Percentiles rank a stretch among this genome's conserved stretches.
These are phyloP conservation scores for Scarus forsteni DNA, from an alignment of 2,797 vertebrate species.

Conservation along the genomic window DNA sequence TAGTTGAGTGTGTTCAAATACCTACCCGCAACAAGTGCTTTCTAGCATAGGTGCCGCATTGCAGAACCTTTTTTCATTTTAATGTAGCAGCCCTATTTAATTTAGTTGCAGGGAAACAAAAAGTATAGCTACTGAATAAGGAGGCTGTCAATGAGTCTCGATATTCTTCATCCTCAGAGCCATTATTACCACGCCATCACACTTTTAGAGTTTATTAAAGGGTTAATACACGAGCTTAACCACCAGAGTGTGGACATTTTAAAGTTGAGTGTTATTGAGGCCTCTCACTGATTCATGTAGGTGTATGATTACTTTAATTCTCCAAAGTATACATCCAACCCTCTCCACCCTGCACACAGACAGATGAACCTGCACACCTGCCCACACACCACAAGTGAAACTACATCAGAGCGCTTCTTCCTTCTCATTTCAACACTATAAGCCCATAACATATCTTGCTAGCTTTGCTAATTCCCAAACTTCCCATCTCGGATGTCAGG, in stretches of 20 bases:
- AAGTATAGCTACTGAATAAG: too few relatives aligned
- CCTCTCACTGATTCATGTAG: conserved; percentile 47
- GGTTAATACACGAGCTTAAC: conserved; percentile 49
- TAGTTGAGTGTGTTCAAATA: too few relatives aligned
- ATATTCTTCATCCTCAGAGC: too few relatives aligned
- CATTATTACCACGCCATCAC: too few relatives aligned
- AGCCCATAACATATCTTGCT: conserved; percentile 84
- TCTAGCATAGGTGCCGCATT: too few relatives aligned
- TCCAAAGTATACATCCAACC: conserved; percentile 38
- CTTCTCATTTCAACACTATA: conserved; percentile 49
- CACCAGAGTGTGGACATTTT: conserved; percentile 38
- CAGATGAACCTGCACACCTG: conserved; percentile 32
- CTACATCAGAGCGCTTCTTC: conserved; percentile 42
- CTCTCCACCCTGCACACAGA: conserved; percentile 21
- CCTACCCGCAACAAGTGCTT: too few relatives aligned
- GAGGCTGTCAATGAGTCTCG: too few relatives aligned
- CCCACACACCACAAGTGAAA: conserved; percentile 62
- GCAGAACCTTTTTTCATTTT: too few relatives aligned
- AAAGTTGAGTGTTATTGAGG: conserved; percentile 41
- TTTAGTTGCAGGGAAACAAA: too few relatives aligned
- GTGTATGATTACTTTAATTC: conserved; percentile 64
- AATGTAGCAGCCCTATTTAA: too few relatives aligned
- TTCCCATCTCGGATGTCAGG: conserved; percentile 89
- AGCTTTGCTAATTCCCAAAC: conserved; percentile 91
- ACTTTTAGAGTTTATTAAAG: background rate